These are phyloP conservation scores for Empis stercorea DNA, from an alignment of 2,888 invertebrate genomes.

Conservation along the genomic window DNA sequence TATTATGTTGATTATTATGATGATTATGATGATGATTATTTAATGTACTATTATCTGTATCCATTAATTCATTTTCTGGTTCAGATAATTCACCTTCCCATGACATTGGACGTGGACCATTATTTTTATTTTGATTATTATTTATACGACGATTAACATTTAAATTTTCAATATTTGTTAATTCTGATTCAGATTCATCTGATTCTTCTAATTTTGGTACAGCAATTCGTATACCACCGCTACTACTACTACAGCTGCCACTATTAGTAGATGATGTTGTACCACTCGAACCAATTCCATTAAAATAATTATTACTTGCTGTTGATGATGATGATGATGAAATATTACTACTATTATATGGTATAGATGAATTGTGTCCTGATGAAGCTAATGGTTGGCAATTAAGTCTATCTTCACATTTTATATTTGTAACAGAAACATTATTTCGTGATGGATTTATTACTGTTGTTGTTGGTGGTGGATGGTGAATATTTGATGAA, in stretches of 20 bases:
- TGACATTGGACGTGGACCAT: conserved; percentile 70
- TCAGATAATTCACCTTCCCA: conserved; percentile 91
- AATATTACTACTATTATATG: not conserved
- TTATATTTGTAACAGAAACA: conserved; percentile 72
- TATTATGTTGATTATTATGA: not conserved
- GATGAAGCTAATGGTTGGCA: conserved; percentile 14
- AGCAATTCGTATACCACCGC: conserved; percentile 21
- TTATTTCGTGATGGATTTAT: conserved; percentile 28
- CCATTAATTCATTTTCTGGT: conserved; percentile 45
- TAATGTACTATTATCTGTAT: conserved; percentile 28
- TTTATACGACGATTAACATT: conserved; percentile 41
- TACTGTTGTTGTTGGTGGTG: not conserved
- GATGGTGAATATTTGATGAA: too few relatives aligned
- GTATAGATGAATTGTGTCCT: conserved; percentile 5
- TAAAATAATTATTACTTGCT: not conserved
- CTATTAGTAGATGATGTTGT: conserved; percentile 24
- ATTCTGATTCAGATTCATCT: conserved; percentile 33
- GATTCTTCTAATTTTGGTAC: conserved; percentile 27
- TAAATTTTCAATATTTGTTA: conserved; percentile 34
- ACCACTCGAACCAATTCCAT: conserved; percentile 9
- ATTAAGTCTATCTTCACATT: conserved; percentile 34
- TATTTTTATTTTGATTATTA: conserved; percentile 26
- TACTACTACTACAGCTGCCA: conserved; percentile 15
- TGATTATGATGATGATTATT: conserved; percentile 21
- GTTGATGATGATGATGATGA: too few relatives aligned